These are phyloP conservation scores for Leucoptera coffeella DNA, from an alignment of 2,888 invertebrate species.

Conservation along the genomic window DNA sequence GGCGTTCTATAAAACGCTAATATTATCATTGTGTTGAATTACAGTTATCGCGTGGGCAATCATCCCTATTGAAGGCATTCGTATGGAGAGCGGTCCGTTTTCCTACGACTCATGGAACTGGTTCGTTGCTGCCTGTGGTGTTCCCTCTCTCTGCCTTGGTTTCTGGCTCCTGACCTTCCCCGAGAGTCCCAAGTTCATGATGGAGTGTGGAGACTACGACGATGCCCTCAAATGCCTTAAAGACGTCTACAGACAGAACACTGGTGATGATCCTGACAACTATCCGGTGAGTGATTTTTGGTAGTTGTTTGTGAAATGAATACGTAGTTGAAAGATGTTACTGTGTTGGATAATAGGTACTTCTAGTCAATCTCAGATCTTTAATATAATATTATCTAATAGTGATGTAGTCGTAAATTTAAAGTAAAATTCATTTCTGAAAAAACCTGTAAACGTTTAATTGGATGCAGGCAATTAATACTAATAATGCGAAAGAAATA, in stretches of 20 bases:
- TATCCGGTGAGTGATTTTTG: conserved; percentile 60
- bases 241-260: conserved; percentile 65
- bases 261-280: conserved; percentile 61
- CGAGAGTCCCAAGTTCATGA: conserved; percentile 76
- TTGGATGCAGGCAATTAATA: no score
- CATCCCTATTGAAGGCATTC: conserved; percentile 62
- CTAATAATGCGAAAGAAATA: no score
- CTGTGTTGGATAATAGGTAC: no score
- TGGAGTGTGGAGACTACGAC: conserved; percentile 74
- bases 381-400: no score
- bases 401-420: no score
- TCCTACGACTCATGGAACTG: conserved; percentile 76
- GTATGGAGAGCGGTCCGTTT: conserved; percentile 52
- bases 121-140: conserved; percentile 68
- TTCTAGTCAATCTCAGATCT: no score
- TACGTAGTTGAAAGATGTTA: no score
- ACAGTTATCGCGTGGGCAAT: conserved; percentile 73
- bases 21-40: no score
- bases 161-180: conserved; percentile 71
- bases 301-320: no score
- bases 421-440: no score
- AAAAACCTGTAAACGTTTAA: no score
- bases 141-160: conserved; percentile 63
- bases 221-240: conserved; percentile 65
- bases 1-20: no score